Evolutionary conservation across 2,113 vertebrate species (phyloP).

Genomic region (Coryphaenoides rupestris): DNA sequence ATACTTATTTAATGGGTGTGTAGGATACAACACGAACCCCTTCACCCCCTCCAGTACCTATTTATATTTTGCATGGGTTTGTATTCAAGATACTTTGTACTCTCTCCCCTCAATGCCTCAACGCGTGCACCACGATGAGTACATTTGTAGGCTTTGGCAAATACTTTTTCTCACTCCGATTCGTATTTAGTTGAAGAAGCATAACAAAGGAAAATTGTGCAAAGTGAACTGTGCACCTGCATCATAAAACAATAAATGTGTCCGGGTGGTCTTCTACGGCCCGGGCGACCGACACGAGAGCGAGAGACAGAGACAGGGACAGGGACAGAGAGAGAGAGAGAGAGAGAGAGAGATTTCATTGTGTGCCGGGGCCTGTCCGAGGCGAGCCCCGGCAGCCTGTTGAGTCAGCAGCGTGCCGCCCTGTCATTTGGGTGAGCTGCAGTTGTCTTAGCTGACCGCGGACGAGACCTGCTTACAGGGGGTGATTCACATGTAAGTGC

Average conservation of each 20-base stretch:
- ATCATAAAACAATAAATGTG: conserved; percentile 33
- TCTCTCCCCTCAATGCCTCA: neutral
- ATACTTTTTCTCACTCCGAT: too few relatives aligned
- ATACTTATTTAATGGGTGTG: conserved; percentile 5
- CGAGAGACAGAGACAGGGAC: conserved; percentile 49
- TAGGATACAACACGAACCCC: too few relatives aligned
- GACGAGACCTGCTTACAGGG: conserved; percentile 63
- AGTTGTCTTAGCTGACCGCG: conserved; percentile 64
- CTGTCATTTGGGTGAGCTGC: conserved; percentile 69
- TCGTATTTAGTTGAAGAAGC: neutral
- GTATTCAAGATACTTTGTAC: too few relatives aligned
- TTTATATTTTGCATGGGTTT: too few relatives aligned
- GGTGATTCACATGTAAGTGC: conserved; percentile 67
- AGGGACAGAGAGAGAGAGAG: conserved; percentile 50
- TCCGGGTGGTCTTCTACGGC: conserved; percentile 40
- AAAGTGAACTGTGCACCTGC: neutral
- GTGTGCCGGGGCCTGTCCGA: conserved; percentile 35
- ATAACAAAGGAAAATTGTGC: too few relatives aligned
- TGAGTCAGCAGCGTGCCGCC: conserved; percentile 57
- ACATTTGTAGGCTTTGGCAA: too few relatives aligned
- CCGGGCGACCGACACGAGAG: conserved; percentile 33
- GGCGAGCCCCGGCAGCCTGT: conserved; percentile 47
- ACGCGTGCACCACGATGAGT: conserved; percentile 1
- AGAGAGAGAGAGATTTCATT: conserved; percentile 51
- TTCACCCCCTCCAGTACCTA: too few relatives aligned